Conservation (phyloP, 2,797 vertebrate genomes). For the Alosa sapidissima region DNA sequence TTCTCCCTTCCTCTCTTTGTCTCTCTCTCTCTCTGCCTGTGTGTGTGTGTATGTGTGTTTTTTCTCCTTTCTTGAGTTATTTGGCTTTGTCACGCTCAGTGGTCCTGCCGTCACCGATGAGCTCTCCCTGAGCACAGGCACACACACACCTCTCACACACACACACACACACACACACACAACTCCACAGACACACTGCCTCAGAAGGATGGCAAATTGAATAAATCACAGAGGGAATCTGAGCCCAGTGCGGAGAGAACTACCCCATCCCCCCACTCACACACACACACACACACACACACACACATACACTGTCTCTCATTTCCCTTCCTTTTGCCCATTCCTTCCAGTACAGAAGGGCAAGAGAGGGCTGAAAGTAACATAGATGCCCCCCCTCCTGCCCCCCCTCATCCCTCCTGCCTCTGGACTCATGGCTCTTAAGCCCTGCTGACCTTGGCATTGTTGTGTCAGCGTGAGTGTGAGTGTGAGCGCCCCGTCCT, state of each 20-base stretch:
- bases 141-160: conserved; percentile 5
- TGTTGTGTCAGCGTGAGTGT: background rate
- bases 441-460: background rate
- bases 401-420: background rate
- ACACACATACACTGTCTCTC: background rate
- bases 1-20: conserved; percentile 24
- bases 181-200: no score
- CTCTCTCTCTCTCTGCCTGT: conserved; percentile 38
- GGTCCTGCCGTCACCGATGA: conserved; percentile 46
- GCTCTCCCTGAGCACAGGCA: conserved; percentile 33
- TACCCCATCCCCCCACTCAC: no score
- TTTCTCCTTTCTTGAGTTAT: background rate
- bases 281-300: background rate
- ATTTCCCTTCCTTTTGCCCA: background rate
- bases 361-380: no score
- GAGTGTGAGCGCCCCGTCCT: background rate
- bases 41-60: background rate
- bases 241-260: conserved; percentile 29
- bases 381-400: background rate
- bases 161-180: no score
- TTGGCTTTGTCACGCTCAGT: conserved; percentile 55
- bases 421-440: background rate
- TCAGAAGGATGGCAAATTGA: conserved; percentile 62
- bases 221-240: conserved; percentile 66
- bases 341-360: no score